Percentiles rank a stretch among this genome's conserved stretches.
Evolutionary conservation across 2,888 invertebrate genomes (phyloP).

Genomic region (Deroplatys truncata): DNA sequence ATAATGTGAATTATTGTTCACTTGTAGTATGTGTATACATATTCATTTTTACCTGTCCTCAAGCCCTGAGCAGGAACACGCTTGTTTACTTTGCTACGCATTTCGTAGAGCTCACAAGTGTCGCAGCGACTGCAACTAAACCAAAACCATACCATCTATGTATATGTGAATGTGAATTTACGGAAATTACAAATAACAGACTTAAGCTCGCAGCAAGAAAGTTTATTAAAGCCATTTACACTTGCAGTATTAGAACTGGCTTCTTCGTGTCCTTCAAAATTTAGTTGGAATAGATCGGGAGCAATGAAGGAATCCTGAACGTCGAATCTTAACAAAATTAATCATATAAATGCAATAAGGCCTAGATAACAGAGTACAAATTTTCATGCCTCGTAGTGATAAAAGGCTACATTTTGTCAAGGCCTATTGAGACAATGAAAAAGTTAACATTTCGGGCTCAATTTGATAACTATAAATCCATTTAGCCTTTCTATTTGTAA

Average conservation of each 20-base stretch:
- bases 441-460: background rate
- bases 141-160: background rate
- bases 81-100: background rate
- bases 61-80: background rate
- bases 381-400: conserved; percentile 13
- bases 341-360: background rate
- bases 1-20: background rate
- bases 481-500: background rate
- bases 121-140: background rate
- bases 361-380: conserved; percentile 21
- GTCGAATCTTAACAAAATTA: background rate
- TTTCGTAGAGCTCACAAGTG: background rate
- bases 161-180: background rate
- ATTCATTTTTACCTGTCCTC: background rate
- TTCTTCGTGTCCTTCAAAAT: background rate
- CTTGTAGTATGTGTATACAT: background rate
- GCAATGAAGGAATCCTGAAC: background rate
- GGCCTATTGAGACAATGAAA: background rate
- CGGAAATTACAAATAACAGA: background rate
- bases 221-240: background rate
- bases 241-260: background rate
- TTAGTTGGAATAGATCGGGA: background rate
- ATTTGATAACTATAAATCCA: background rate
- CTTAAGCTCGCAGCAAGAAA: background rate
- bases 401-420: conserved; percentile 16